Percentiles rank a stretch among this genome's conserved stretches.
phyloP scores from a whole-genome alignment of 1,140 invertebrate genomes.

The Hyles euphorbiae region DNA sequence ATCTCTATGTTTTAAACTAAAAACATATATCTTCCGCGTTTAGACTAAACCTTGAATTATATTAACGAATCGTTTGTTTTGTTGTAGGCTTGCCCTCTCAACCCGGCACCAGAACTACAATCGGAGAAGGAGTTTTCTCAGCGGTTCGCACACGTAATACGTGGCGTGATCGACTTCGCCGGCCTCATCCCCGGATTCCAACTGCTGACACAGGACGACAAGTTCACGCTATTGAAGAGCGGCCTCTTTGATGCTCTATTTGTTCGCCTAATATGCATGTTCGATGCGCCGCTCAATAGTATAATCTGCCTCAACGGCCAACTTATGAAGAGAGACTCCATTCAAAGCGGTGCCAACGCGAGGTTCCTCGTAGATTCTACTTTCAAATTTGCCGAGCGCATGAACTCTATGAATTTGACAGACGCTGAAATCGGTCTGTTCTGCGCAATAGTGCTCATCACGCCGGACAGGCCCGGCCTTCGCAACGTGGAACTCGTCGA shows the following conservation, averaged over 20 bases:
- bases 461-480: constrained; percentile 93
- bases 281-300: constrained; percentile 91
- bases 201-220: constrained; percentile 95
- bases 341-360: constrained; percentile 93
- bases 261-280: constrained; percentile 95
- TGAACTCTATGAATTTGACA: constrained; percentile 91
- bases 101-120: constrained; percentile 93
- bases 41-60: neutral
- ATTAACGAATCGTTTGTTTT: constrained; percentile 62
- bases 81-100: constrained; percentile 94
- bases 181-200: constrained; percentile 98
- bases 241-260: constrained; percentile 96
- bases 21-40: neutral
- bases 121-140: constrained; percentile 95
- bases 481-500: constrained; percentile 94
- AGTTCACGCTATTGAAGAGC: constrained; percentile 96
- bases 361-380: constrained; percentile 97
- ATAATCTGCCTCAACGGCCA: constrained; percentile 96
- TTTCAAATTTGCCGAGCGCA: constrained; percentile 96
- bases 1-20: neutral
- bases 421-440: constrained; percentile 96
- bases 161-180: constrained; percentile 98
- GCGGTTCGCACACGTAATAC: constrained; percentile 95
- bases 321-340: constrained; percentile 91
- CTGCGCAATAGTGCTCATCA: constrained; percentile 96